Evolutionary conservation across 30 jellyfish, hydroid and myxozoan species (phyloP).

Genomic region (Nemopilema nomurai): DNA sequence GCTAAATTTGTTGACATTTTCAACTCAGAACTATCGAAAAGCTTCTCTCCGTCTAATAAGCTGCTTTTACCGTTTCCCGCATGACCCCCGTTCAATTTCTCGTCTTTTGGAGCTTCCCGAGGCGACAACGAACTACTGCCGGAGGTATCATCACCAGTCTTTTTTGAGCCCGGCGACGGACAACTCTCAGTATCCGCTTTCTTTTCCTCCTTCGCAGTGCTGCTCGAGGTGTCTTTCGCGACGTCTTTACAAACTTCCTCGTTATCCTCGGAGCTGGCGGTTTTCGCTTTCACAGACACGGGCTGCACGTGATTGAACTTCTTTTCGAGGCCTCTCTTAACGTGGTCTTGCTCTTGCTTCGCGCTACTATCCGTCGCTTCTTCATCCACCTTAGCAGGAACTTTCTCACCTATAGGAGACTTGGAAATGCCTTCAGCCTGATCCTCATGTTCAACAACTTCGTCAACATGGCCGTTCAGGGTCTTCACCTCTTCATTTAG

Average conservation of each 20-base stretch:
- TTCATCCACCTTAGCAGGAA: background rate
- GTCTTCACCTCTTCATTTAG: background rate
- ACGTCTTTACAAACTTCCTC: background rate
- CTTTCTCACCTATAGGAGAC: background rate
- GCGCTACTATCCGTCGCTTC: background rate
- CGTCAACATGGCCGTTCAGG: background rate
- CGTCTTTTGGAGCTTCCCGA: background rate
- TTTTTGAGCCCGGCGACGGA: background rate
- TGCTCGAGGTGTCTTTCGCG: background rate
- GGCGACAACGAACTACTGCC: background rate
- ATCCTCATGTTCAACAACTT: background rate
- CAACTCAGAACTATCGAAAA: conserved; percentile 7
- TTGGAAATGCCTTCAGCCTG: background rate
- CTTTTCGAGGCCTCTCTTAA: background rate
- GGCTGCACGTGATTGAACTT: conserved; percentile 20
- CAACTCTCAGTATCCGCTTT: background rate
- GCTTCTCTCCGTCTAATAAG: background rate
- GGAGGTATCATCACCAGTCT: background rate
- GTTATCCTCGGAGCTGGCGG: background rate
- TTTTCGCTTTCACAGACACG: background rate
- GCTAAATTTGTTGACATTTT: conserved; percentile 32
- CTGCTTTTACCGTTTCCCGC: background rate
- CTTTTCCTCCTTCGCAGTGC: too few relatives aligned
- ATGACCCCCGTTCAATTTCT: background rate
- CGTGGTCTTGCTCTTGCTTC: background rate